Evolutionary conservation across 1,140 invertebrate genomes (phyloP).

Genomic region (Camponotus floridanus): DNA sequence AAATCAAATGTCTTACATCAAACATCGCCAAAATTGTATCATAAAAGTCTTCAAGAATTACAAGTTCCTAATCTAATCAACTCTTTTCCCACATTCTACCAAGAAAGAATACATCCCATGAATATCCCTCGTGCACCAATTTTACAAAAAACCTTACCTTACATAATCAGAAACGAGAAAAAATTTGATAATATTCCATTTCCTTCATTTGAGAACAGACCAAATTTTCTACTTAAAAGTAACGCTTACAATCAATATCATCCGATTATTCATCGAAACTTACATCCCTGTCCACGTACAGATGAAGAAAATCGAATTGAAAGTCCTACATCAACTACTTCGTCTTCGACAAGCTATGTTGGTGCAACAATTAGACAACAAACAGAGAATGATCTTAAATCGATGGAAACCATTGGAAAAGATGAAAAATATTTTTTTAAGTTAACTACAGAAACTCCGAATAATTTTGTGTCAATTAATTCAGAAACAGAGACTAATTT

Average conservation of each 20-base stretch:
- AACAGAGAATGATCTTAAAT: background rate
- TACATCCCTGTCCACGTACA: background rate
- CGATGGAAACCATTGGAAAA: background rate
- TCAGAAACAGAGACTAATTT: slow-evolving; percentile 10
- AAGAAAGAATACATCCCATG: background rate
- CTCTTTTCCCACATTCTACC: background rate
- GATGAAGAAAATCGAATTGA: background rate
- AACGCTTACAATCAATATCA: background rate
- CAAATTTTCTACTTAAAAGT: slow-evolving; percentile 27
- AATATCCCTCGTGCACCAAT: background rate
- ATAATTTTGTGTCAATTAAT: background rate
- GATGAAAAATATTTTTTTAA: background rate
- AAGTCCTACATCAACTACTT: background rate
- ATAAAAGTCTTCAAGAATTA: background rate
- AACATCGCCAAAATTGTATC: background rate
- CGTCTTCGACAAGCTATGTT: background rate
- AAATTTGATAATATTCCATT: slow-evolving; percentile 18
- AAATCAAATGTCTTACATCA: background rate
- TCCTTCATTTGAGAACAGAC: background rate
- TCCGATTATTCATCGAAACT: background rate
- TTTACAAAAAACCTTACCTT: background rate
- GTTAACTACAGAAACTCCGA: background rate
- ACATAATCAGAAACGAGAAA: background rate
- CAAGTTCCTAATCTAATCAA: background rate
- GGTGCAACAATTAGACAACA: background rate